These are phyloP conservation scores for Pseudopleuronectes americanus DNA, from an alignment of 2,797 vertebrate species.

Conservation along the genomic window DNA sequence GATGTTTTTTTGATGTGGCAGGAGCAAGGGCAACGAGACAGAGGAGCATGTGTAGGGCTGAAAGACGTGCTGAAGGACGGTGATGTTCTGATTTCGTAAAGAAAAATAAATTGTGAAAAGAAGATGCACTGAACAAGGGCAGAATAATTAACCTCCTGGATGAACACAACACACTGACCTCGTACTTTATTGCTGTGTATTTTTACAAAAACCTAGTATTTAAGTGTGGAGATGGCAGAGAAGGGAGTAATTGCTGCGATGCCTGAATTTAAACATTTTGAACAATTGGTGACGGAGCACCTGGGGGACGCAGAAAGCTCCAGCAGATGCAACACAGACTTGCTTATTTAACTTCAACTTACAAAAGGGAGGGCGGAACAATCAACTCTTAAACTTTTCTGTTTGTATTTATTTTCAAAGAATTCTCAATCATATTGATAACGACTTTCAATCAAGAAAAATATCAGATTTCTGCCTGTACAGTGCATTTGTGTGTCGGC, in stretches of 20 bases:
- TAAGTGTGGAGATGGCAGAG: background rate
- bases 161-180: constrained; percentile 3
- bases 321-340: constrained; percentile 44
- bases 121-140: constrained; percentile 1
- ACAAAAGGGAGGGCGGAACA: background rate
- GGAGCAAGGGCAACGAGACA: constrained; percentile 25
- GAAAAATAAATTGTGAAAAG: constrained; percentile 24
- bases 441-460: no score
- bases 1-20: constrained; percentile 18
- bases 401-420: no score
- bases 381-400: no score
- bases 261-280: constrained; percentile 61
- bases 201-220: background rate
- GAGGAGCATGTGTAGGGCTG: constrained; percentile 5
- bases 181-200: background rate
- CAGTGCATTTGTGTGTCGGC: background rate
- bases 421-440: no score
- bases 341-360: constrained; percentile 17
- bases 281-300: constrained; percentile 51
- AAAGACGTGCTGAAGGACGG: constrained; percentile 6
- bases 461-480: no score
- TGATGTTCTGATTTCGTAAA: background rate
- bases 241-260: constrained; percentile 16
- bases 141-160: constrained; percentile 24
- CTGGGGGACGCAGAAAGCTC: constrained; percentile 32